phyloP scores from a whole-genome alignment of 2,113 vertebrate genomes.

The Leucopsar rothschildi region DNA sequence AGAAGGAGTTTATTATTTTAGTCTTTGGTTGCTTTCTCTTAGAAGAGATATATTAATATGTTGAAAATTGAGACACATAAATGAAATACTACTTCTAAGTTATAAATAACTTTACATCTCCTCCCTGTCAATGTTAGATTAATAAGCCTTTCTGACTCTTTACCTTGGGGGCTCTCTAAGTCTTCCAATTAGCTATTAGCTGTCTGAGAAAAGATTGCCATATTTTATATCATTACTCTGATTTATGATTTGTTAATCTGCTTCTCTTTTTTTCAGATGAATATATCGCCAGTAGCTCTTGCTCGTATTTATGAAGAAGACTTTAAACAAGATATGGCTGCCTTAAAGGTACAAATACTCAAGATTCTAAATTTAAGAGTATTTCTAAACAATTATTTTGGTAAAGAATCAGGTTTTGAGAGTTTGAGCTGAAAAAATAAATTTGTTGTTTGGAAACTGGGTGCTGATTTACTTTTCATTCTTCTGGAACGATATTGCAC shows the following conservation, averaged over 20 bases:
- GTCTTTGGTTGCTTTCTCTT: neutral
- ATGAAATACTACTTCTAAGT: neutral
- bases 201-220: constrained; percentile 4
- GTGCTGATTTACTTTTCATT: neutral
- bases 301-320: constrained; percentile 88
- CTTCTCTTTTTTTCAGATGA: constrained; percentile 72
- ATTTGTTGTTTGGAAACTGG: neutral
- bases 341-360: constrained; percentile 80
- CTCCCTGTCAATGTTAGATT: neutral
- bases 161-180: neutral
- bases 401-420: neutral
- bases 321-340: constrained; percentile 92
- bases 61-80: neutral
- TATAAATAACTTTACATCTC: neutral
- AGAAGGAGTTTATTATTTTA: constrained; percentile 3
- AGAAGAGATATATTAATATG: neutral
- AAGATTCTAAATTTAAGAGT: neutral
- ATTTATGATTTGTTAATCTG: constrained; percentile 11
- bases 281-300: constrained; percentile 77
- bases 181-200: constrained; percentile 9
- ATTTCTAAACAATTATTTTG: neutral
- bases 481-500: neutral
- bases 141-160: neutral
- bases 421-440: neutral
- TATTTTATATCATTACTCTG: constrained; percentile 18